Conservation (phyloP, 2,797 vertebrate genomes). For the Lateolabrax maculatus region DNA sequence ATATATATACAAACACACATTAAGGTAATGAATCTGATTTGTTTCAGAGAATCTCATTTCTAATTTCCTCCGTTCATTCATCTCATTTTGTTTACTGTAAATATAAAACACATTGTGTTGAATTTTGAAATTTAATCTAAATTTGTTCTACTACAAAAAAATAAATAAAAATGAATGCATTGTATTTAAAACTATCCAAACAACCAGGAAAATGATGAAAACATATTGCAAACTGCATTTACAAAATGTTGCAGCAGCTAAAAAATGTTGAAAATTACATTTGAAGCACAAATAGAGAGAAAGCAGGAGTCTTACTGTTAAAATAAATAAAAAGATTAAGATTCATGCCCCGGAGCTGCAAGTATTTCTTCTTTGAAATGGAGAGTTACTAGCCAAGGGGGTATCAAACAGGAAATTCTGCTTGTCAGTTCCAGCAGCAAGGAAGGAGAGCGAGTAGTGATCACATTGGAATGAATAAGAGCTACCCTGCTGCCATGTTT, state of each 20-base stretch:
- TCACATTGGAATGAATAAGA: slow-evolving; percentile 59
- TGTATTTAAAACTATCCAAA: not conserved
- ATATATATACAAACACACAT: not conserved
- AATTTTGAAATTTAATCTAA: not conserved
- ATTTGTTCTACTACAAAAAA: not conserved
- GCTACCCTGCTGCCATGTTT: slow-evolving; percentile 69
- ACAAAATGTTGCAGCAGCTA: slow-evolving; percentile 26
- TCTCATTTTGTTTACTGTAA: too few relatives aligned
- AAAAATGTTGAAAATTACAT: slow-evolving; percentile 49
- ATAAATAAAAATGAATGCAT: not conserved
- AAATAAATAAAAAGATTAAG: slow-evolving; percentile 73
- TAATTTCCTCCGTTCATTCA: not conserved
- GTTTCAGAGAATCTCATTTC: too few relatives aligned
- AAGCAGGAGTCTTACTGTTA: slow-evolving; percentile 41
- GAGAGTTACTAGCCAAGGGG: slow-evolving; percentile 49
- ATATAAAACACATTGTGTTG: not conserved
- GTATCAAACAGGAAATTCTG: slow-evolving; percentile 73
- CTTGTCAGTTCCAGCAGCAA: slow-evolving; percentile 60
- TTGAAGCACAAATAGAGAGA: slow-evolving; percentile 42
- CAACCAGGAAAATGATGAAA: slow-evolving; percentile 16
- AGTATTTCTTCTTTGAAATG: slow-evolving; percentile 70
- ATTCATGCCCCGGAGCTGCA: slow-evolving; percentile 54
- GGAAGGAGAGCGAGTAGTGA: slow-evolving; percentile 58
- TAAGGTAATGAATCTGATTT: not conserved
- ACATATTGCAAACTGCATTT: slow-evolving; percentile 18